Evolutionary conservation across 2,888 invertebrate genomes (phyloP).

Genomic region (Drosophila stalkeri): DNA sequence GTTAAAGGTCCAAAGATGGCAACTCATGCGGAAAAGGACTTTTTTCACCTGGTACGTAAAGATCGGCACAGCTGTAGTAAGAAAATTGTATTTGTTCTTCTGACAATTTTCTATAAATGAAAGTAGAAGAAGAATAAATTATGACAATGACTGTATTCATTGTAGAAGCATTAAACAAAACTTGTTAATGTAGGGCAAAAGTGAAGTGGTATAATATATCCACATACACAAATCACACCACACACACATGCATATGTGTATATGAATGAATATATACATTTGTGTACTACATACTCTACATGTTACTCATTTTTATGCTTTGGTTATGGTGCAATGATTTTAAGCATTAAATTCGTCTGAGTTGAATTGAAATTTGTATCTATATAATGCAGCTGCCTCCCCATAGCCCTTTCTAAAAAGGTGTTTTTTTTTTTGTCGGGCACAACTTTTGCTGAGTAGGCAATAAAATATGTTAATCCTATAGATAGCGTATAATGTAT

Average conservation of each 20-base stretch:
- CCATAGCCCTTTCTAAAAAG: not conserved
- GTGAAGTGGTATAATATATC: constrained; percentile 1
- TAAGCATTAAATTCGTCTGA: constrained; percentile 4
- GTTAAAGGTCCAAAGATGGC: constrained; percentile 50
- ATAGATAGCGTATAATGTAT: constrained; percentile 7
- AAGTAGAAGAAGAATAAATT: not conserved
- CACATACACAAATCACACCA: not conserved
- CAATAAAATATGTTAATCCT: constrained; percentile 10
- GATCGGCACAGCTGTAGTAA: constrained; percentile 29
- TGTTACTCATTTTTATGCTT: not conserved
- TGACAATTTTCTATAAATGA: not conserved
- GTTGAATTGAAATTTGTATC: not conserved
- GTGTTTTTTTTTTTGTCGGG: not conserved
- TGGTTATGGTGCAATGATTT: constrained; percentile 7
- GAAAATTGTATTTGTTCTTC: not conserved
- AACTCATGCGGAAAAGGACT: constrained; percentile 71
- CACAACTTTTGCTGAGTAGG: not conserved
- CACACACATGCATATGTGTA: not conserved
- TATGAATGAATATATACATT: not conserved
- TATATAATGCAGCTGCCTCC: not conserved
- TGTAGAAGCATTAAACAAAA: not conserved
- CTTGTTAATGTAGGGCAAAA: constrained; percentile 4
- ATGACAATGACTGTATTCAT: not conserved
- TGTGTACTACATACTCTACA: not conserved
- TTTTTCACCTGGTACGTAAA: constrained; percentile 67